A percentile compares a stretch with the other conserved stretches of the same genome.
These are phyloP conservation scores for Cervus canadensis DNA, from an alignment of 2,113 vertebrate genomes.

Conservation along the genomic window DNA sequence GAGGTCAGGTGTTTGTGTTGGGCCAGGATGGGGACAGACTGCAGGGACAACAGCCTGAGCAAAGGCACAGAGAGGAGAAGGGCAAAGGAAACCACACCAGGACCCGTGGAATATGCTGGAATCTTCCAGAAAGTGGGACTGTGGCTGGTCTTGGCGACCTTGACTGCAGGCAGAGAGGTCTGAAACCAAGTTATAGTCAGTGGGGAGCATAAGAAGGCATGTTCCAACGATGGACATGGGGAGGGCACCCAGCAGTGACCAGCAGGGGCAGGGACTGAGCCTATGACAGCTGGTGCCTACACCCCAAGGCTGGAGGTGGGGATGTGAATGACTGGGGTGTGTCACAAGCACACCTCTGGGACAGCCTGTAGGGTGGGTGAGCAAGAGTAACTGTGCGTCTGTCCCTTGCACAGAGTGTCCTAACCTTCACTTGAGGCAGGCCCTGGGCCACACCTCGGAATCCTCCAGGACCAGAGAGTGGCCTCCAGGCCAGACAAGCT, in stretches of 20 bases:
- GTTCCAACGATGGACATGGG: not conserved
- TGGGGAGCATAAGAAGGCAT: not conserved
- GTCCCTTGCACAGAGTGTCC: not conserved
- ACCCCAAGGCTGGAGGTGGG: not conserved
- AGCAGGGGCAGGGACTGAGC: not conserved
- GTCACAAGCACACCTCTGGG: not conserved
- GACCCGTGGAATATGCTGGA: not conserved
- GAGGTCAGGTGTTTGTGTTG: not conserved
- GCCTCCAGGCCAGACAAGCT: not conserved
- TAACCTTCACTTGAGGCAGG: not conserved
- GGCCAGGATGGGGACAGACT: not conserved
- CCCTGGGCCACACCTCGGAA: not conserved
- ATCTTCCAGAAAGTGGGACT: not conserved
- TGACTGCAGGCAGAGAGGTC: not conserved
- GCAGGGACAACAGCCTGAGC: not conserved
- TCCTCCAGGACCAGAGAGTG: not conserved
- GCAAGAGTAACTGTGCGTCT: not conserved
- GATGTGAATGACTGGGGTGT: not conserved
- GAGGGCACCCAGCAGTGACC: not conserved
- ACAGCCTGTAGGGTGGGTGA: not conserved
- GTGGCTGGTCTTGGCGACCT: not conserved
- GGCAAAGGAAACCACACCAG: not conserved
- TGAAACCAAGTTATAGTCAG: not conserved
- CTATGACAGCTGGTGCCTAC: not conserved
- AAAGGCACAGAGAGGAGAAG: not conserved